These are phyloP conservation scores for Plebejus anna DNA, from an alignment of 2,888 invertebrate genomes.

Conservation along the genomic window DNA sequence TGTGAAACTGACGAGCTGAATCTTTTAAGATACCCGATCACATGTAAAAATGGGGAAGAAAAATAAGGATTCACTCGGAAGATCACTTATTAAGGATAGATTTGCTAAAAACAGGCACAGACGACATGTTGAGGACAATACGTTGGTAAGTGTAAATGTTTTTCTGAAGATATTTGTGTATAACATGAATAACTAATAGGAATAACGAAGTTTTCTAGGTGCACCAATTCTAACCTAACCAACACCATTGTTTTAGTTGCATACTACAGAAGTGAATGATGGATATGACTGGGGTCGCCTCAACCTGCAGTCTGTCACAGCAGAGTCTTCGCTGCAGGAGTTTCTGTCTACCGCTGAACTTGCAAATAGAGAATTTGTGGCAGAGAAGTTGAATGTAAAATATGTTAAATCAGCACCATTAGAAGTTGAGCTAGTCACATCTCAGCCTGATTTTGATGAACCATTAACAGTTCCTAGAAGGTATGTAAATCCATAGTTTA, in stretches of 20 bases:
- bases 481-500: conserved; percentile 47
- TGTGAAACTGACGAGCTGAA: background rate
- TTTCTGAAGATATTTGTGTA: conserved; percentile 8
- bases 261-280: conserved; percentile 93
- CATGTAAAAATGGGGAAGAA: conserved; percentile 85
- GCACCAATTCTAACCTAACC: background rate
- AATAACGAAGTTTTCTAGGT: background rate
- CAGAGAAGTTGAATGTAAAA: conserved; percentile 91
- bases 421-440: conserved; percentile 61
- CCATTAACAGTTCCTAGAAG: conserved; percentile 86
- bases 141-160: conserved; percentile 79
- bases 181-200: background rate
- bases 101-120: conserved; percentile 82
- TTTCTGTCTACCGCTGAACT: conserved; percentile 97
- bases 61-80: conserved; percentile 82
- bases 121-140: conserved; percentile 84
- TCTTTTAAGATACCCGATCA: conserved; percentile 3
- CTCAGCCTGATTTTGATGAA: conserved; percentile 70
- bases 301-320: conserved; percentile 95
- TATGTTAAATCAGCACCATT: conserved; percentile 65
- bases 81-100: conserved; percentile 87
- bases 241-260: conserved; percentile 76
- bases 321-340: conserved; percentile 97
- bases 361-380: conserved; percentile 95
- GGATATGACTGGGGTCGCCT: conserved; percentile 95